These are phyloP conservation scores for Chauna torquata DNA, from an alignment of 2,113 vertebrate genomes.

Conservation along the genomic window DNA sequence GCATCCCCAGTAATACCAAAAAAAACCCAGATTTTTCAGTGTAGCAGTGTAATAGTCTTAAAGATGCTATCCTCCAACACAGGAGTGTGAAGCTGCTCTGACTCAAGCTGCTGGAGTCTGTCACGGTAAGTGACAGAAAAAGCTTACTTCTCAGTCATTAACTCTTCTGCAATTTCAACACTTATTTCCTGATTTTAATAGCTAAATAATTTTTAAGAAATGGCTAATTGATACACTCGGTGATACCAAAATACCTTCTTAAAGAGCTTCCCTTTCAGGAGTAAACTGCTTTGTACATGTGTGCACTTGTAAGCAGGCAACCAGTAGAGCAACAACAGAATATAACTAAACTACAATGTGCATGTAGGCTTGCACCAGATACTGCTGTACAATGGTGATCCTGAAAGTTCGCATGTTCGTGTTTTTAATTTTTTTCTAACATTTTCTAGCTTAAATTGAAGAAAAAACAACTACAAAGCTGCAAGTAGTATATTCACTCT, in stretches of 20 bases:
- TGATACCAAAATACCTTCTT: background rate
- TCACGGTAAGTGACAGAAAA: background rate
- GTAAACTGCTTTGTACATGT: background rate
- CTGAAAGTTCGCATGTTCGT: background rate
- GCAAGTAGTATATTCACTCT: background rate
- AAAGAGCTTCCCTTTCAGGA: background rate
- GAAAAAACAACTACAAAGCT: background rate
- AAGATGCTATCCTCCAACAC: background rate
- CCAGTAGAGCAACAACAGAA: background rate
- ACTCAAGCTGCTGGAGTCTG: background rate
- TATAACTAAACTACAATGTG: background rate
- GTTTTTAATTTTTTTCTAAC: background rate
- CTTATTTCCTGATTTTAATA: background rate
- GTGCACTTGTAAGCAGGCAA: accelerated
- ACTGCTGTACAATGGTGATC: background rate
- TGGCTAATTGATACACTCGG: background rate
- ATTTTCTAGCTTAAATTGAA: background rate
- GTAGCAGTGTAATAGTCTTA: background rate
- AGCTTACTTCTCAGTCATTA: background rate
- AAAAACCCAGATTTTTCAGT: background rate
- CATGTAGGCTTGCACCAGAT: background rate
- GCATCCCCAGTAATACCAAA: background rate
- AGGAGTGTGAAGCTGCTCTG: background rate
- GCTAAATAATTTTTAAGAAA: background rate
- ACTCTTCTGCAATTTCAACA: background rate